These are phyloP conservation scores for Temnothorax ravouxi DNA, from an alignment of 2,888 invertebrate species.

Conservation along the genomic window DNA sequence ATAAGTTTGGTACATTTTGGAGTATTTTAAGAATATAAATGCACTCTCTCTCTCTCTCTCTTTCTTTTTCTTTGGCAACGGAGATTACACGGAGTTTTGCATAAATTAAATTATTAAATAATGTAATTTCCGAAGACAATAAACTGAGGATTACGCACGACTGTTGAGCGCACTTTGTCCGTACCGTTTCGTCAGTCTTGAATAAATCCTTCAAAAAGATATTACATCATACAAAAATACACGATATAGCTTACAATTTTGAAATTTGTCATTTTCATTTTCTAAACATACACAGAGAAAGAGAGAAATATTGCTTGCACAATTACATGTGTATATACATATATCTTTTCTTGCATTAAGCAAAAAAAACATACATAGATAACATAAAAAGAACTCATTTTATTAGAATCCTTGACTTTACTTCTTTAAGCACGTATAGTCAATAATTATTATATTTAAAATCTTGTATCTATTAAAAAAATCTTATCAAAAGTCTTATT, in stretches of 20 bases:
- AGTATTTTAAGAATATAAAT: slow-evolving; percentile 10
- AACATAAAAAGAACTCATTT: slow-evolving; percentile 18
- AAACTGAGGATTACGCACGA: background rate
- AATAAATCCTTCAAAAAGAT: background rate
- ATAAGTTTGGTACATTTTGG: background rate
- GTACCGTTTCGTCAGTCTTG: background rate
- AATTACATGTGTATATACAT: slow-evolving; percentile 25
- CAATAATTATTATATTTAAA: slow-evolving; percentile 15
- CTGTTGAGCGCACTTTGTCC: background rate
- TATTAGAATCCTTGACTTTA: slow-evolving; percentile 27
- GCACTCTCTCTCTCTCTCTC: background rate
- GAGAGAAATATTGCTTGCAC: slow-evolving; percentile 31
- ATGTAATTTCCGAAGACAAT: background rate
- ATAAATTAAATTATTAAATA: background rate
- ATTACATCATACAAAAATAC: background rate
- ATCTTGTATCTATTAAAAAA: background rate
- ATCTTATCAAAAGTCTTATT: slow-evolving; percentile 20
- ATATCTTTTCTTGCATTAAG: slow-evolving; percentile 9
- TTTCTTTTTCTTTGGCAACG: slow-evolving; percentile 3
- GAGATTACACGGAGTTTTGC: background rate
- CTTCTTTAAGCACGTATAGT: slow-evolving; percentile 3
- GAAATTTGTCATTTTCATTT: slow-evolving; percentile 16
- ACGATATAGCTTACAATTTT: background rate
- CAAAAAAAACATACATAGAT: slow-evolving; percentile 4
- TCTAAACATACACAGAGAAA: background rate